Evolutionary conservation across 1,140 invertebrate genomes (phyloP).

Genomic region (Caenorhabditis brenneri): DNA sequence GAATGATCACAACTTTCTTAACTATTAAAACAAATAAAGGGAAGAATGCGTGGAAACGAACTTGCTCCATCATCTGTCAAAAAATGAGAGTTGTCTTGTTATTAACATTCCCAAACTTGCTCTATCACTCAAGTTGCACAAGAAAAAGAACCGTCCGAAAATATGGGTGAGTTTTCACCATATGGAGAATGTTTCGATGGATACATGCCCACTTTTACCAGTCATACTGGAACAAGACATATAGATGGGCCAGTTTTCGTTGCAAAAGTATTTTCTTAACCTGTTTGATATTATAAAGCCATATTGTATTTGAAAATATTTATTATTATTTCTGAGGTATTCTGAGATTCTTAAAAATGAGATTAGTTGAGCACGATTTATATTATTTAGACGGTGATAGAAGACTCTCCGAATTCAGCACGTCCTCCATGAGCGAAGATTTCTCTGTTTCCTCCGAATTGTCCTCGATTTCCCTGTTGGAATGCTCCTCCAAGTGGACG

Average conservation of each 20-base stretch:
- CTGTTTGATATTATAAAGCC: too few species aligned
- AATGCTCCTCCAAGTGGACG: conserved; percentile 19
- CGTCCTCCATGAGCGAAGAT: conserved; percentile 20
- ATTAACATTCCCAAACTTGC: too few species aligned
- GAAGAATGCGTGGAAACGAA: too few species aligned
- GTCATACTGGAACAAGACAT: conserved; percentile 1
- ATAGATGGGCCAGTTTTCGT: not conserved
- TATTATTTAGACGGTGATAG: not conserved
- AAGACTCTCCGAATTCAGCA: not conserved
- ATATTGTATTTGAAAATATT: too few species aligned
- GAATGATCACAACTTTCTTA: too few species aligned
- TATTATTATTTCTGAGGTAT: not conserved
- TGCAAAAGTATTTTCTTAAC: not conserved
- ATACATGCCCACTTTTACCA: not conserved
- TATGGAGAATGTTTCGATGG: conserved; percentile 22
- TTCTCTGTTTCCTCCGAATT: conserved; percentile 30
- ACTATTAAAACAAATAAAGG: too few species aligned
- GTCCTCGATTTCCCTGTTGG: conserved; percentile 13
- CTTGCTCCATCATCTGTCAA: too few species aligned
- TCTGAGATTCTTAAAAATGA: not conserved
- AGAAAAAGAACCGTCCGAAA: not conserved
- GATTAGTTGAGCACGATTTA: not conserved
- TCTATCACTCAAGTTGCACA: too few species aligned
- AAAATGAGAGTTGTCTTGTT: too few species aligned
- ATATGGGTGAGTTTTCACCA: not conserved